Conservation (phyloP, 2,888 invertebrate species). For the Chromoteleia sp. region DNA sequence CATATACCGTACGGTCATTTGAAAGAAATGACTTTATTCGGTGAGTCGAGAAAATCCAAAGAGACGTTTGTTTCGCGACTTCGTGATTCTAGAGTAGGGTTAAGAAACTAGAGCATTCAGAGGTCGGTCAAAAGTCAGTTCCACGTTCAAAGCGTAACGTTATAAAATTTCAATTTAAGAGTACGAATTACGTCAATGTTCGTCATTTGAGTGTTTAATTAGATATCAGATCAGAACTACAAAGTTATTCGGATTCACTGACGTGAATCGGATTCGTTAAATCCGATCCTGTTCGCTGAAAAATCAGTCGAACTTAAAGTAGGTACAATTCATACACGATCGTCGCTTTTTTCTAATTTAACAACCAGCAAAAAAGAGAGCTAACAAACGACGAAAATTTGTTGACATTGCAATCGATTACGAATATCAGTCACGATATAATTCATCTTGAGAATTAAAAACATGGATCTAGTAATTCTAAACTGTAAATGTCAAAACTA, state of each 20-base stretch:
- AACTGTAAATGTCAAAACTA: too few species aligned
- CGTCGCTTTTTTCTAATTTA: too few species aligned
- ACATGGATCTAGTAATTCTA: too few species aligned
- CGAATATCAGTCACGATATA: too few species aligned
- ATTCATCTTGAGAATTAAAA: too few species aligned
- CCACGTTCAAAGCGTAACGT: slow-evolving; percentile 5
- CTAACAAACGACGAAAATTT: too few species aligned
- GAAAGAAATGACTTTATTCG: slow-evolving; percentile 34
- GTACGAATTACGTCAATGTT: slow-evolving; percentile 8
- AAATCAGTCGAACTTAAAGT: not conserved
- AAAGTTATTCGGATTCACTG: slow-evolving; percentile 14
- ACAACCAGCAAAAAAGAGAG: too few species aligned
- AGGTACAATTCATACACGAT: too few species aligned
- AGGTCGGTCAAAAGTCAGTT: slow-evolving; percentile 51
- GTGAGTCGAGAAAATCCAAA: slow-evolving; percentile 33
- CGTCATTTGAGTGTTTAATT: slow-evolving; percentile 26
- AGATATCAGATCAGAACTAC: not conserved
- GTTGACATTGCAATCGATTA: too few species aligned
- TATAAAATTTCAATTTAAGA: slow-evolving; percentile 33
- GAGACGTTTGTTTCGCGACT: slow-evolving; percentile 45
- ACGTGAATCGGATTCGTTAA: not conserved
- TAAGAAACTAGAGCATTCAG: slow-evolving; percentile 40
- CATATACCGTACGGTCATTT: slow-evolving; percentile 10
- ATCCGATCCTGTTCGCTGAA: not conserved
- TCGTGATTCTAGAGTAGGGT: slow-evolving; percentile 45